phyloP scores from a whole-genome alignment of 2,888 invertebrate species.

The Ligdia adustata region DNA sequence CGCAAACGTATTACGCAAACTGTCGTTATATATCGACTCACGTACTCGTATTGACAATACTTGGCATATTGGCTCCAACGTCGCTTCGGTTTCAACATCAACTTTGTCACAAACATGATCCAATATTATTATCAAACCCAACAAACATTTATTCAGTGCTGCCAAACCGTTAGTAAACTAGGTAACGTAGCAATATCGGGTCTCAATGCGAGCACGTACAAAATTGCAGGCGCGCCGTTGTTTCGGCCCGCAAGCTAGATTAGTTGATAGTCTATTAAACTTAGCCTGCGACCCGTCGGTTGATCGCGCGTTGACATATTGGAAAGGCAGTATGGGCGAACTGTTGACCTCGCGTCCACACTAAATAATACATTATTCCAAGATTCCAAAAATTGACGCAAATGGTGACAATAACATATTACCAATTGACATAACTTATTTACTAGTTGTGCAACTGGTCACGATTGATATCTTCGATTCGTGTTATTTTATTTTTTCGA shows the following conservation, averaged over 20 bases:
- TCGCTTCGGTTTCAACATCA: too few species aligned
- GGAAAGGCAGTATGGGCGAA: conserved; percentile 11
- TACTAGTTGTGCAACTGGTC: neutral
- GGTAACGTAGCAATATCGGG: conserved; percentile 14
- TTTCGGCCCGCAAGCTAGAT: conserved; percentile 28
- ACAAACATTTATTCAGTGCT: too few species aligned
- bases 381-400: too few species aligned
- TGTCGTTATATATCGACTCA: too few species aligned
- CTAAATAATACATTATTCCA: neutral
- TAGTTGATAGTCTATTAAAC: conserved; percentile 43
- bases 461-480: neutral
- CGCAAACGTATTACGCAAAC: too few species aligned
- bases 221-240: conserved; percentile 38
- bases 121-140: too few species aligned
- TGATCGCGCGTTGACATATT: conserved; percentile 9
- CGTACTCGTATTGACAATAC: too few species aligned
- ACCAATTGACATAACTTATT: too few species aligned
- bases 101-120: too few species aligned
- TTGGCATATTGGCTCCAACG: too few species aligned
- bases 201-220: conserved; percentile 32
- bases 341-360: neutral
- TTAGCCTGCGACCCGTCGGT: conserved; percentile 30
- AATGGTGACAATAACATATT: too few species aligned
- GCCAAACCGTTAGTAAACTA: conserved; percentile 4
- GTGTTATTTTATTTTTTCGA: too few species aligned